Evolutionary conservation across 1,140 invertebrate genomes (phyloP).

Genomic region (Aradophagus sp.): DNA sequence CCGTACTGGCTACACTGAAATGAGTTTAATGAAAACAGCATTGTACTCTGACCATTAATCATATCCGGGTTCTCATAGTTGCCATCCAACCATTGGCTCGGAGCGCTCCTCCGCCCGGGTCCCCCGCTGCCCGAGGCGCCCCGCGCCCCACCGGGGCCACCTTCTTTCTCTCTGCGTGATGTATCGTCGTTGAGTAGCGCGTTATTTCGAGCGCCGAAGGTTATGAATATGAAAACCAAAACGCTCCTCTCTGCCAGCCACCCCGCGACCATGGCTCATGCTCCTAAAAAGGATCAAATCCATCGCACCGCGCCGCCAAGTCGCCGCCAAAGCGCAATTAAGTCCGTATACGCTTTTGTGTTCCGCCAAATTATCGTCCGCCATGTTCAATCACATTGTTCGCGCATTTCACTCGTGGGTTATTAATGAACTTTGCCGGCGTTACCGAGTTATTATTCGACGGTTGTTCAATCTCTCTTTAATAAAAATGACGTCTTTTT

Average conservation of each 20-base stretch:
- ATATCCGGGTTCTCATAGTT: constrained; percentile 71
- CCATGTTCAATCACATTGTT: constrained; percentile 47
- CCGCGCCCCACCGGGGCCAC: constrained; percentile 18
- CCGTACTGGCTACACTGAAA: constrained; percentile 67
- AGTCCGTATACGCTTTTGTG: constrained; percentile 47
- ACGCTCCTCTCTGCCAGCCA: constrained; percentile 39
- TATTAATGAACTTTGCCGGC: constrained; percentile 40
- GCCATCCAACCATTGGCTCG: constrained; percentile 65
- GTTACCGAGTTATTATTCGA: constrained; percentile 21
- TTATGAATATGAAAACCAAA: constrained; percentile 67
- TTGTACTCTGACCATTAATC: constrained; percentile 74
- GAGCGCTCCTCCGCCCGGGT: constrained; percentile 29
- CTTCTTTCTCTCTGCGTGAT: constrained; percentile 64
- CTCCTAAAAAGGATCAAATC: constrained; percentile 45
- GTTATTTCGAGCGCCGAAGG: constrained; percentile 61
- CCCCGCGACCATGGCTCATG: constrained; percentile 28
- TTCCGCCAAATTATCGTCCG: constrained; percentile 49
- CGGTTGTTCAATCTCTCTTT: constrained; percentile 2
- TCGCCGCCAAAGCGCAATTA: constrained; percentile 57
- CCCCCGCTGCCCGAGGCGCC: too few relatives aligned
- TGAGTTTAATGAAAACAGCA: constrained; percentile 75
- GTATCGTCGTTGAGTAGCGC: constrained; percentile 65
- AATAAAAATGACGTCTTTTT: constrained; percentile 10
- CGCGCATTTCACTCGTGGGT: constrained; percentile 24
- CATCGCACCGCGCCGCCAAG: constrained; percentile 38